phyloP scores from a whole-genome alignment of 2,888 invertebrate species.

The Acholoe squamosa region DNA sequence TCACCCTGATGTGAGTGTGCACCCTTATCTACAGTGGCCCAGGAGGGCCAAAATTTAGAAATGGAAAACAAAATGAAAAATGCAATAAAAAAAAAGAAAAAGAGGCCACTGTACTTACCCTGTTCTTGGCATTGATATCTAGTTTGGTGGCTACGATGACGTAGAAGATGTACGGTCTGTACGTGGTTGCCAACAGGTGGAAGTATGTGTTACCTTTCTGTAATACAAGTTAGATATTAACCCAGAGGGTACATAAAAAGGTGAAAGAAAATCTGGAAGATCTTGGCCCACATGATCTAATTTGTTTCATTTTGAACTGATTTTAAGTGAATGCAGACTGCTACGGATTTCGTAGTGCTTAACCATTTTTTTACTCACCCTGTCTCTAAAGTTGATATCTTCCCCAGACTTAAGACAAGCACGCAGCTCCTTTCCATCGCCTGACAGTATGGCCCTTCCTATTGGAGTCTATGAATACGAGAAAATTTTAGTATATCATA shows the following conservation, averaged over 20 bases:
- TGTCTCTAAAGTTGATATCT: constrained; percentile 42
- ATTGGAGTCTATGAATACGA: constrained; percentile 4
- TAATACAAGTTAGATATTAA: background rate
- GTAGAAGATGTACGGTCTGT: constrained; percentile 77
- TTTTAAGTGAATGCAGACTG: no score
- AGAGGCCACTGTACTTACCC: constrained; percentile 70
- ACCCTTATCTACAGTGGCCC: background rate
- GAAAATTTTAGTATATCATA: background rate
- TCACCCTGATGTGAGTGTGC: background rate
- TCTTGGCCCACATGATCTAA: background rate
- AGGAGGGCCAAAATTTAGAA: no score
- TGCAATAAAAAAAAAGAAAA: background rate
- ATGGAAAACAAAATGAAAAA: background rate
- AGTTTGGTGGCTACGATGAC: constrained; percentile 75
- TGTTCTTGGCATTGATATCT: constrained; percentile 78
- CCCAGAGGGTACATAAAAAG: background rate
- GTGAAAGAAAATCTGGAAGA: background rate
- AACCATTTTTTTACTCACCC: constrained; percentile 11
- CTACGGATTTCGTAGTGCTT: background rate
- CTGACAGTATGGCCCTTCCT: constrained; percentile 30
- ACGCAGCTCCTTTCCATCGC: background rate
- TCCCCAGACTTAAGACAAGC: background rate
- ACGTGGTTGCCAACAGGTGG: constrained; percentile 78
- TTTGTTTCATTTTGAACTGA: no score
- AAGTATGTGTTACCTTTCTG: constrained; percentile 81